Conservation (phyloP, 2,888 invertebrate genomes). For the Mesorhabditis spiculigera region DNA sequence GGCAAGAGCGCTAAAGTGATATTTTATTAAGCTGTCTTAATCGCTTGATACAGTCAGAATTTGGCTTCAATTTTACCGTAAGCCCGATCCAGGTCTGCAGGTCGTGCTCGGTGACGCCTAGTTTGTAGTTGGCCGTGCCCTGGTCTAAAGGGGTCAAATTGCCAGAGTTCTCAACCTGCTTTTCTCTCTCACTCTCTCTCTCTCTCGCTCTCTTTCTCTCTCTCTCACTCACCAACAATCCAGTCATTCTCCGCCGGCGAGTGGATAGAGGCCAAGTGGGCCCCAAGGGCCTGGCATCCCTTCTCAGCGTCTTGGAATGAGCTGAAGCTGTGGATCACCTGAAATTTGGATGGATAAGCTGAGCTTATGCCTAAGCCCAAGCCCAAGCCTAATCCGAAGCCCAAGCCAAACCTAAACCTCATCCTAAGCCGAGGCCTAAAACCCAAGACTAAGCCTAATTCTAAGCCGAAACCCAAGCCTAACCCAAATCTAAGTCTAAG, state of each 20-base stretch:
- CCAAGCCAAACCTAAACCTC: no score
- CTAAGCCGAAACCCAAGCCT: no score
- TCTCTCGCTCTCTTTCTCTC: no score
- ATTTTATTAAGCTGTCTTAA: no score
- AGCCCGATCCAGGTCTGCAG: slow-evolving; percentile 5
- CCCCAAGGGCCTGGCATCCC: neutral
- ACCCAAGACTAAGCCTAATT: no score
- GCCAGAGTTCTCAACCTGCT: no score
- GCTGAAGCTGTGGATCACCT: slow-evolving; percentile 1
- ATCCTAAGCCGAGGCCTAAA: no score
- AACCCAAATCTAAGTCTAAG: no score
- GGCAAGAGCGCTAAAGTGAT: neutral
- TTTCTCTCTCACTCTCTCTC: no score
- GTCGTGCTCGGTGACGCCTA: slow-evolving; percentile 3
- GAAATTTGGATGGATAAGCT: neutral
- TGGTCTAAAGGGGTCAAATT: neutral
- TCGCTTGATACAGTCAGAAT: neutral
- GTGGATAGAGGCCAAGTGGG: slow-evolving; percentile 4
- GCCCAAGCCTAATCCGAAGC: no score
- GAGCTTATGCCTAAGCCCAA: no score
- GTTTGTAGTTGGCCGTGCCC: slow-evolving; percentile 4
- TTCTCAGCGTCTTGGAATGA: neutral
- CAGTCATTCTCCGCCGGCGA: neutral
- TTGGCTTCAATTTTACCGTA: neutral
- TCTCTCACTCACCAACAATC: neutral